Evolutionary conservation across 2,113 vertebrate genomes (phyloP).

Genomic region (Casuarius casuarius): DNA sequence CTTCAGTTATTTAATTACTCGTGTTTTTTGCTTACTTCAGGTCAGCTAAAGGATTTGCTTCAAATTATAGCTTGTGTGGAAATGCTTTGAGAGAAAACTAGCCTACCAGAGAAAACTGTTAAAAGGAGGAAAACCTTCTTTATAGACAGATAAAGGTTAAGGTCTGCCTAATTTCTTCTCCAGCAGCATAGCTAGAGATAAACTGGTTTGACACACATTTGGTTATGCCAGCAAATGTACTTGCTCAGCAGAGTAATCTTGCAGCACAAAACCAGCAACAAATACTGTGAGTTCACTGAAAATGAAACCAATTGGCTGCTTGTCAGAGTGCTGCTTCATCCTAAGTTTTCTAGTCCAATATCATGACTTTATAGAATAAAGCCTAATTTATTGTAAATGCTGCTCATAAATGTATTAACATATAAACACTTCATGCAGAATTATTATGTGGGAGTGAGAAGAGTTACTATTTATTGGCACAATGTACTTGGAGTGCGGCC

Average conservation of each 20-base stretch:
- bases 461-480: slow-evolving; percentile 27
- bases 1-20: neutral
- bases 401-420: neutral
- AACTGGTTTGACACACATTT: neutral
- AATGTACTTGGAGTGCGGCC: slow-evolving; percentile 23
- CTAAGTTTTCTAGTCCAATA: neutral
- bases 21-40: neutral
- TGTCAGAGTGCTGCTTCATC: neutral
- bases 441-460: slow-evolving; percentile 4
- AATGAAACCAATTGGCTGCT: neutral
- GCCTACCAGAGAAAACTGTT: neutral
- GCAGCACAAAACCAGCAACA: neutral
- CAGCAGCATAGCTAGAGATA: neutral
- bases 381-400: neutral
- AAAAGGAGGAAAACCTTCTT: neutral
- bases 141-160: neutral
- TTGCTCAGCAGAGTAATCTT: neutral
- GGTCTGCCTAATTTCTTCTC: neutral
- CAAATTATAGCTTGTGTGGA: neutral
- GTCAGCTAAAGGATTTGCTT: neutral
- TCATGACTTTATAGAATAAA: neutral
- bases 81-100: neutral
- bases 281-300: neutral
- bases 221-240: neutral
- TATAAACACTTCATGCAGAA: neutral